Conservation (phyloP, 1,140 invertebrate genomes). For the Drosophila subpulchrella region DNA sequence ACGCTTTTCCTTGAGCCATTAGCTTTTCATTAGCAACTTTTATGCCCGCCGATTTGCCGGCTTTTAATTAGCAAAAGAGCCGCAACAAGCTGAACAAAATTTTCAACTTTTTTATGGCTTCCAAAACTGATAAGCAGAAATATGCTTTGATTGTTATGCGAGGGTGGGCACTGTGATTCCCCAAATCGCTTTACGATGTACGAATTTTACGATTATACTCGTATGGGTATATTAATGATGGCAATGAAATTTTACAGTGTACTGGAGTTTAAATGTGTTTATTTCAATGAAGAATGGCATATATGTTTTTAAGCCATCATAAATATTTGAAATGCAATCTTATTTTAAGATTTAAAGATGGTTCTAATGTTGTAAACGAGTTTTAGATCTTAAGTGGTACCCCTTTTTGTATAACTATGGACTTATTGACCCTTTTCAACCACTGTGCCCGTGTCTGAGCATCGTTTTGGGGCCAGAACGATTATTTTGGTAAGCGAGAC, state of each 20-base stretch:
- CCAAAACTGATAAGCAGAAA: slow-evolving; percentile 37
- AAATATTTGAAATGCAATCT: no score
- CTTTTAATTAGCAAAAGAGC: slow-evolving; percentile 51
- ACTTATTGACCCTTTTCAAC: not conserved
- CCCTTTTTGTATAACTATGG: no score
- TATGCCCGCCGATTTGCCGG: slow-evolving; percentile 54
- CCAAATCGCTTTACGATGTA: slow-evolving; percentile 28
- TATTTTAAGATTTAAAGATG: no score
- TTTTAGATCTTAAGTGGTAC: no score
- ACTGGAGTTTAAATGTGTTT: not conserved
- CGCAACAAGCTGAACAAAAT: slow-evolving; percentile 30
- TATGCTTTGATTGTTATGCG: slow-evolving; percentile 31
- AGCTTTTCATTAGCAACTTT: slow-evolving; percentile 58
- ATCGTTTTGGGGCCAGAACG: slow-evolving; percentile 23
- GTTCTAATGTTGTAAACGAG: no score
- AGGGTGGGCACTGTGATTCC: slow-evolving; percentile 8
- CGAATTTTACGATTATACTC: slow-evolving; percentile 30
- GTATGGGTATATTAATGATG: slow-evolving; percentile 9
- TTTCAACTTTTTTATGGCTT: slow-evolving; percentile 43
- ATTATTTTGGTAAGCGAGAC: slow-evolving; percentile 32
- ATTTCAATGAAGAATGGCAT: not conserved
- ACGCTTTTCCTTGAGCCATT: slow-evolving; percentile 43
- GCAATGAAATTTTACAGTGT: slow-evolving; percentile 22
- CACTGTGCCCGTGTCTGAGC: slow-evolving; percentile 16
- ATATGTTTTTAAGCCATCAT: no score